These are phyloP conservation scores for Neodon shergylaensis DNA, from an alignment of 2,113 vertebrate genomes.

Conservation along the genomic window DNA sequence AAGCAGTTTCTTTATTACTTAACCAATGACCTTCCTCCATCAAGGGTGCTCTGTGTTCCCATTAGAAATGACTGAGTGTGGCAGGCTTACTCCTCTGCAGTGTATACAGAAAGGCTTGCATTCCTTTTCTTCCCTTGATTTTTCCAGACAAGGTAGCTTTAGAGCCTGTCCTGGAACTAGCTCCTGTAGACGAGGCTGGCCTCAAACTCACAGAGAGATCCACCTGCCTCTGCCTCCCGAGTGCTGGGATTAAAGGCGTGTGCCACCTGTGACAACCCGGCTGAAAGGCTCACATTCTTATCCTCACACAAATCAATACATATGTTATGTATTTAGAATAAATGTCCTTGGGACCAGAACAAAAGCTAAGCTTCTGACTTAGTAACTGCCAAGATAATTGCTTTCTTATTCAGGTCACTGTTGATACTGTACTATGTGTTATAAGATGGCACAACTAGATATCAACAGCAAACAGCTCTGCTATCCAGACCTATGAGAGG, in stretches of 20 bases:
- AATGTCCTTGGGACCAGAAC: background rate
- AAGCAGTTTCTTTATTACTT: no score
- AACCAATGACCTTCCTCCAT: no score
- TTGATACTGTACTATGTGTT: background rate
- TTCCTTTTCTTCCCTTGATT: background rate
- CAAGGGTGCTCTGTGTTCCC: background rate
- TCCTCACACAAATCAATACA: background rate
- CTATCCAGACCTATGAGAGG: background rate
- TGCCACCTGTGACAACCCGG: fast-evolving
- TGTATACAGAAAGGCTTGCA: background rate
- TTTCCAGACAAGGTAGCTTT: no score
- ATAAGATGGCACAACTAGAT: background rate
- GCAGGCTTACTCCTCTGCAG: background rate
- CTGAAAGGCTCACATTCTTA: background rate
- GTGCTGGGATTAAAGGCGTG: no score
- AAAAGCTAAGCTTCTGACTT: background rate
- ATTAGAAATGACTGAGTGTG: background rate
- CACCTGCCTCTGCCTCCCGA: no score
- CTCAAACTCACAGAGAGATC: no score
- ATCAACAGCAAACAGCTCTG: background rate
- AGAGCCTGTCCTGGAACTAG: no score
- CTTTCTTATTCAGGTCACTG: background rate
- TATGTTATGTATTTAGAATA: background rate
- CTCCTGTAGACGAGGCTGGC: no score
- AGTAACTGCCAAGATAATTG: background rate